Evolutionary conservation across 2,113 vertebrate species (phyloP), one percentile per base, ranked within the genome.

Genomic region (Deroptyus accipitrinus): DNA sequence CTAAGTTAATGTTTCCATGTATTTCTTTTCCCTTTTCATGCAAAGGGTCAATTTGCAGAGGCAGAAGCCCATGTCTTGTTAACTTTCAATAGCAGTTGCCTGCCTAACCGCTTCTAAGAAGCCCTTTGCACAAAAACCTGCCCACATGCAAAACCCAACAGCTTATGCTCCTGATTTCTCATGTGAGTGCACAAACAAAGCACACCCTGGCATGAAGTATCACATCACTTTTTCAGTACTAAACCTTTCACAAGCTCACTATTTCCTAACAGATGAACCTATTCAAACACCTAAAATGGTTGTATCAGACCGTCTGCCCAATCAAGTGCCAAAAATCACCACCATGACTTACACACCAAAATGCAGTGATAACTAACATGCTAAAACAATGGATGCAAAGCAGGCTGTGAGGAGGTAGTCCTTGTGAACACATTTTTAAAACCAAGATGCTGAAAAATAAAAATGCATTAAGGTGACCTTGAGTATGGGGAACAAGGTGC

Each of bases 221-320:
- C 92, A 51, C 88, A 91, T 84, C 62, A 76, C 73, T 92, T 91
- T 94, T 95, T 92, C 76, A 55, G 51, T 57, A 57, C 66, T 79
- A 49, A 85, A 57, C 67, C 48, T 84, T 78, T 87, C 63, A 25
- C 52, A 83, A 23, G 17, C 61, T 91, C 52, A 48, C 28, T 46
- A 41, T 24, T 92, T 86, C 77, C 66, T 86, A 49, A 75, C 77
- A 83, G 49, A 62, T 25, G 5, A 94, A 95, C 91, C 57, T 33
- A 52, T 31, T 57, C 28, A 57, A 73, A 62, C 19, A 84, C 20
- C 31, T 48, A n/a, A 76, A 84, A 76, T 15, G 23, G 59, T 73
- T 93, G 31, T 13, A 52, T 49, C 41, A n/a, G n/a, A 37, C 59
- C 4, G 1, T 69, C 82, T 59, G 11, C 51, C 35, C 31, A 35